Conservation (phyloP, 2,888 invertebrate species). For the Agrotis ipsilon region DNA sequence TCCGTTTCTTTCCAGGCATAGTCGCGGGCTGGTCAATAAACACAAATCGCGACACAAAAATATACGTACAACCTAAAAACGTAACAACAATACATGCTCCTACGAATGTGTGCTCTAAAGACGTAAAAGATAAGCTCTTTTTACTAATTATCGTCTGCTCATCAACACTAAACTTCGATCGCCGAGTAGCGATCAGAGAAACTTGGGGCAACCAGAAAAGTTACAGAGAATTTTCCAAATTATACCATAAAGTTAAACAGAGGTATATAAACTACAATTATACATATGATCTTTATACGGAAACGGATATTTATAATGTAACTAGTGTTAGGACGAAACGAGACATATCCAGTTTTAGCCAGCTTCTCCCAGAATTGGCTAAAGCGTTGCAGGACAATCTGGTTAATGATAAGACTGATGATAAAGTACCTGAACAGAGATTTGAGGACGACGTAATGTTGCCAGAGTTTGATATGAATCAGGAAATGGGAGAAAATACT, state of each 20-base stretch:
- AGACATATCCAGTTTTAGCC: constrained; percentile 77
- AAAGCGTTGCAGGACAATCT: constrained; percentile 79
- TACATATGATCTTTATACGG: constrained; percentile 77
- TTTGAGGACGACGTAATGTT: constrained; percentile 82
- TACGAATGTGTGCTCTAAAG: constrained; percentile 87
- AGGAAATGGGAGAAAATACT: constrained; percentile 78
- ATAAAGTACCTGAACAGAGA: constrained; percentile 75
- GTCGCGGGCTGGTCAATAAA: constrained; percentile 94
- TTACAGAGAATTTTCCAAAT: constrained; percentile 75
- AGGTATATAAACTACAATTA: constrained; percentile 84
- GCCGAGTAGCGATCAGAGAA: constrained; percentile 93
- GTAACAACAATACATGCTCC: constrained; percentile 93
- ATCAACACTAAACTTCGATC: constrained; percentile 92
- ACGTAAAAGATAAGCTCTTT: constrained; percentile 85
- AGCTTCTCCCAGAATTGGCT: constrained; percentile 82
- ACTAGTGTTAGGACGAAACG: constrained; percentile 70
- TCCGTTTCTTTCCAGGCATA: constrained; percentile 79
- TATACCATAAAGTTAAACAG: constrained; percentile 75
- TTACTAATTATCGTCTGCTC: constrained; percentile 95
- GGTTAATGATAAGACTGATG: constrained; percentile 73
- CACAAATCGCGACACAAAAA: constrained; percentile 93
- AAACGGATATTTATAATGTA: constrained; percentile 63
- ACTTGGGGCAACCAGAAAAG: constrained; percentile 93
- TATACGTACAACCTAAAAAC: constrained; percentile 94
- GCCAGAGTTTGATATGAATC: constrained; percentile 86